A percentile compares a stretch with the other conserved stretches of the same genome.
Conservation (phyloP, 1,140 invertebrate species). For the Papilio glaucus region DNA sequence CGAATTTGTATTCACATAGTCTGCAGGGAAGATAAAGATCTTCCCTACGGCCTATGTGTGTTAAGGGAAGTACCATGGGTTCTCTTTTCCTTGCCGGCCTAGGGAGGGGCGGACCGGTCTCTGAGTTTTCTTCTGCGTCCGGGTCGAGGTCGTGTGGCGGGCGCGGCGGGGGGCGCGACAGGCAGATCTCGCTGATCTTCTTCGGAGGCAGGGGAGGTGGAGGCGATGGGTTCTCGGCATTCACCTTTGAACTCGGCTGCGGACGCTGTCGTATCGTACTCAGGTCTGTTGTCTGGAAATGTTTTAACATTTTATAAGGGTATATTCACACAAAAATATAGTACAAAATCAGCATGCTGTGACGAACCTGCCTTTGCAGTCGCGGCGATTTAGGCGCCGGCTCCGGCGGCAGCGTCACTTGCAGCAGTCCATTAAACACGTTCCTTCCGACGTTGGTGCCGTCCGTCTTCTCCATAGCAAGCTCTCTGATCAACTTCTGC, state of each 20-base stretch:
- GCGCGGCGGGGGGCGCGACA: slow-evolving; percentile 85
- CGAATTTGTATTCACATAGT: too few relatives aligned
- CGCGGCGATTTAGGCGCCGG: slow-evolving; percentile 78
- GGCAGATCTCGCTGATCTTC: slow-evolving; percentile 83
- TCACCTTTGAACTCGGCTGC: slow-evolving; percentile 83
- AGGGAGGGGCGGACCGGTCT: slow-evolving; percentile 85
- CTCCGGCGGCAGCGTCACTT: slow-evolving; percentile 87
- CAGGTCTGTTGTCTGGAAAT: slow-evolving; percentile 59
- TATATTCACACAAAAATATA: background rate
- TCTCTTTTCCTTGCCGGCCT: slow-evolving; percentile 86
- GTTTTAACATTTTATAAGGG: background rate
- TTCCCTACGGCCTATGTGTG: too few relatives aligned
- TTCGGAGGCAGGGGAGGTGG: slow-evolving; percentile 94
- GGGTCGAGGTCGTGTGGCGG: slow-evolving; percentile 87
- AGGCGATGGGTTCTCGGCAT: slow-evolving; percentile 84
- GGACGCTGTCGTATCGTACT: slow-evolving; percentile 69
- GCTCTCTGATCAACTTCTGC: slow-evolving; percentile 52
- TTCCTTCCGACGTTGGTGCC: slow-evolving; percentile 51
- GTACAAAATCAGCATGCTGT: background rate
- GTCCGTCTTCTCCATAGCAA: slow-evolving; percentile 49
- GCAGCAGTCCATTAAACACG: slow-evolving; percentile 85
- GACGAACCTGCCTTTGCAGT: slow-evolving; percentile 72
- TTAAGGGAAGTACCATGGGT: slow-evolving; percentile 52
- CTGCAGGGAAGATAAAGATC: too few relatives aligned
- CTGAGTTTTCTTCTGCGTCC: slow-evolving; percentile 67